These are phyloP conservation scores for Saturnia pavonia DNA, from an alignment of 2,888 invertebrate species.

Conservation along the genomic window DNA sequence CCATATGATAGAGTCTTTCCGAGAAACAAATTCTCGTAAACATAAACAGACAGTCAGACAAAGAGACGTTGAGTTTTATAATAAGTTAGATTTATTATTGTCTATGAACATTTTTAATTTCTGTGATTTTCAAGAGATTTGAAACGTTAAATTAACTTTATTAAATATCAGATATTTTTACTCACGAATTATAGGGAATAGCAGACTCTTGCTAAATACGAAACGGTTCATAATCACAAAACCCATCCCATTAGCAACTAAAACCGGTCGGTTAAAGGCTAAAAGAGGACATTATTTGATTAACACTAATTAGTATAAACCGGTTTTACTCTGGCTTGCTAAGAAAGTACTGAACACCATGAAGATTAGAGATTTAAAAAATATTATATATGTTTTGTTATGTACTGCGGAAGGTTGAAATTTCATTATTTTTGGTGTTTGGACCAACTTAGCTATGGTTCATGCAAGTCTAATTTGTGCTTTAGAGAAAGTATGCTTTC, in stretches of 20 bases:
- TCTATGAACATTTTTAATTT: no score
- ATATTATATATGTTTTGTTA: constrained; percentile 30
- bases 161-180: no score
- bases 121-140: no score
- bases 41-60: no score
- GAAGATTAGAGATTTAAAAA: constrained; percentile 12
- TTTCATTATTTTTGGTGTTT: constrained; percentile 18
- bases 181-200: no score
- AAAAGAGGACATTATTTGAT: constrained; percentile 75
- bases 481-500: constrained; percentile 66
- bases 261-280: constrained; percentile 58
- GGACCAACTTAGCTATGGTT: constrained; percentile 25
- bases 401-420: constrained; percentile 32
- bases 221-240: not conserved
- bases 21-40: no score
- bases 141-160: no score
- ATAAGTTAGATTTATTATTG: no score
- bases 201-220: not conserved
- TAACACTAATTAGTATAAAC: constrained; percentile 78
- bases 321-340: constrained; percentile 60
- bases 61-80: no score
- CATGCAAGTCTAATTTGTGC: constrained; percentile 50
- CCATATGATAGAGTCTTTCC: no score
- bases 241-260: constrained; percentile 42
- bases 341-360: constrained; percentile 52